A percentile compares a stretch with the other conserved stretches of the same genome.
Evolutionary conservation across 2,113 vertebrate genomes (phyloP).

Genomic region (Amia ocellicauda): DNA sequence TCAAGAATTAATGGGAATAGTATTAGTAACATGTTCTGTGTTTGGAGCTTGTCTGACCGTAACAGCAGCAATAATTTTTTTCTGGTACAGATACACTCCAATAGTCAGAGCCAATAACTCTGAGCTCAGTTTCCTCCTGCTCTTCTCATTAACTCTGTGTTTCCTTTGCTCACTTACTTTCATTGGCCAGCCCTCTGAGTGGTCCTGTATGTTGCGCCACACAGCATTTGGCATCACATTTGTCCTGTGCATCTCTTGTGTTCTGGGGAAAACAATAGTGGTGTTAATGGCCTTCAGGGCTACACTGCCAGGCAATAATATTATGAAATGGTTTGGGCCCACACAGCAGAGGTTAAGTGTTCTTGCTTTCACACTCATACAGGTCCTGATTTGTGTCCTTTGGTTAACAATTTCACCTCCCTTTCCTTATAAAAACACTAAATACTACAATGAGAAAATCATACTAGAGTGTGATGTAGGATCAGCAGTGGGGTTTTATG

Average conservation of each 20-base stretch:
- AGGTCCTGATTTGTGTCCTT: constrained; percentile 6
- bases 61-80: neutral
- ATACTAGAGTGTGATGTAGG: constrained; percentile 15
- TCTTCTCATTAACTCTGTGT: constrained; percentile 15
- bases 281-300: constrained; percentile 17
- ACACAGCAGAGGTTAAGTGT: neutral
- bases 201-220: constrained; percentile 20
- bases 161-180: constrained; percentile 17
- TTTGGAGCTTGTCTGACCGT: constrained; percentile 5
- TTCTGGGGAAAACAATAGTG: constrained; percentile 20
- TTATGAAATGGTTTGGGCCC: constrained; percentile 12
- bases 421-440: constrained; percentile 13
- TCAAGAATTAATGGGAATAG: constrained; percentile 10
- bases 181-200: constrained; percentile 16
- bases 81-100: neutral
- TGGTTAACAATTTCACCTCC: constrained; percentile 17
- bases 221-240: constrained; percentile 21
- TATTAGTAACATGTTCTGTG: constrained; percentile 4
- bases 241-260: constrained; percentile 18
- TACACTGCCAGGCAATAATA: constrained; percentile 10
- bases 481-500: constrained; percentile 9
- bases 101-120: constrained; percentile 17
- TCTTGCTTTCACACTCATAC: constrained; percentile 9
- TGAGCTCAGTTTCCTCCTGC: constrained; percentile 16
- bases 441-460: constrained; percentile 10